Conservation (phyloP, 2,797 vertebrate species). For the Epinephelus malabaricus region DNA sequence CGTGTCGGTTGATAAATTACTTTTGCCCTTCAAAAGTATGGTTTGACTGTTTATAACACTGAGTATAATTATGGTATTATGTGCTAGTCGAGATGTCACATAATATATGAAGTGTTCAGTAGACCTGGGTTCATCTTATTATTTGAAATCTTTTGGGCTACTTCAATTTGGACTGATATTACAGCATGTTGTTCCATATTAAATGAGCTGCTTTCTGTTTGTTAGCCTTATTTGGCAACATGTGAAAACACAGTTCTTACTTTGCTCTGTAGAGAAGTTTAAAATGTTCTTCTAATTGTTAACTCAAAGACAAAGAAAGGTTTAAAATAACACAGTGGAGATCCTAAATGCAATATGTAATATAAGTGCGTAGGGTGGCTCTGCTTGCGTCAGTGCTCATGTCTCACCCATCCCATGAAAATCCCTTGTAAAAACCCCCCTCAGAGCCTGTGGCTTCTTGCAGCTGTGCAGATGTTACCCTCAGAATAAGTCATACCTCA, state of each 20-base stretch:
- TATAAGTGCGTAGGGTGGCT: neutral
- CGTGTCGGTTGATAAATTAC: slow-evolving; percentile 24
- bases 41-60: slow-evolving; percentile 46
- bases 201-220: neutral
- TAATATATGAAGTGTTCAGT: slow-evolving; percentile 58
- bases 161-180: slow-evolving; percentile 64
- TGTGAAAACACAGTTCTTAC: neutral
- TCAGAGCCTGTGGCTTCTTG: slow-evolving; percentile 4
- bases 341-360: neutral
- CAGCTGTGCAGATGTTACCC: neutral
- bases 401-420: slow-evolving; percentile 22
- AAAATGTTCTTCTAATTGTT: neutral
- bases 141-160: slow-evolving; percentile 61
- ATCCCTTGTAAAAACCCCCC: neutral
- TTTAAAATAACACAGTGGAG: neutral
- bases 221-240: neutral
- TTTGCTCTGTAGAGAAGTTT: neutral
- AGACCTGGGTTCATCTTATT: slow-evolving; percentile 18
- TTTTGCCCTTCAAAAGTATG: slow-evolving; percentile 38
- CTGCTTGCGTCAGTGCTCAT: neutral
- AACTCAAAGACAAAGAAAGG: neutral
- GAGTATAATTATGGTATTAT: slow-evolving; percentile 57
- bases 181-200: neutral
- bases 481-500: slow-evolving; percentile 9
- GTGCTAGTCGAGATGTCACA: slow-evolving; percentile 58